Conservation (phyloP, 1,140 invertebrate species). For the Bombyx mori region ASM3026992v2 NC_085116.1:3275501-3276000, state of each 20-base stretch:
- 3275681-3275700: conserved; percentile 60
- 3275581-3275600: too few species aligned
- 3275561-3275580: too few species aligned
- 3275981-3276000: too few species aligned
- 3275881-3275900: conserved; percentile 15
- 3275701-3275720: conserved; percentile 46
- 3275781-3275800: conserved; percentile 45
- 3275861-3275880: conserved; percentile 66
- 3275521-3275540: too few species aligned
- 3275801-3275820: conserved; percentile 58
- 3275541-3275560: too few species aligned
- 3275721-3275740: conserved; percentile 57
- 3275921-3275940: too few species aligned
- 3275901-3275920: neutral
- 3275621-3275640: too few species aligned
- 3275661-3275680: conserved; percentile 63
- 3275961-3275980: too few species aligned
- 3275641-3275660: conserved; percentile 24
- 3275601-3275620: too few species aligned
- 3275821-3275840: conserved; percentile 33
- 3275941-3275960: too few species aligned
- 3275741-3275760: conserved; percentile 65
- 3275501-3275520: too few species aligned
- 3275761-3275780: conserved; percentile 53
- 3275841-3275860: conserved; percentile 42